These are phyloP conservation scores for Anagrus nilaparvatae DNA, from an alignment of 1,140 invertebrate species.

Conservation along the genomic window DNA sequence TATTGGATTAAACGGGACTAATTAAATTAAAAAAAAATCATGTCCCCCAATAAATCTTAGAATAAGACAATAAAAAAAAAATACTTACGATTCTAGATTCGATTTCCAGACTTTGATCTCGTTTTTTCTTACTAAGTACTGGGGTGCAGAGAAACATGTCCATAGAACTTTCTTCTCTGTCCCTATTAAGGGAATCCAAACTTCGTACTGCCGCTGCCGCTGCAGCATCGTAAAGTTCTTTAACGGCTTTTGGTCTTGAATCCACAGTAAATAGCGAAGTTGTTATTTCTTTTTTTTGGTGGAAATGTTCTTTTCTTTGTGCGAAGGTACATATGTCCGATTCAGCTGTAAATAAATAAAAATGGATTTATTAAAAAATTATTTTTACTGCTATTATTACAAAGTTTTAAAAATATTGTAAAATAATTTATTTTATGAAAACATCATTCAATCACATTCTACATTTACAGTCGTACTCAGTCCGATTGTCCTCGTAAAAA, in stretches of 20 bases:
- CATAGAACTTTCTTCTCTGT: slow-evolving; percentile 36
- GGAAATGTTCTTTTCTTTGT: slow-evolving; percentile 61
- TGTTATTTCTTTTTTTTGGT: slow-evolving; percentile 48
- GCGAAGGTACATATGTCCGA: slow-evolving; percentile 76
- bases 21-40: not conserved
- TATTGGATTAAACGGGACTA: not conserved
- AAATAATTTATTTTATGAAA: no score
- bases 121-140: slow-evolving; percentile 58
- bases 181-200: slow-evolving; percentile 44
- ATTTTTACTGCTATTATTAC: not conserved
- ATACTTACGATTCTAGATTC: slow-evolving; percentile 75
- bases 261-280: slow-evolving; percentile 59
- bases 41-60: not conserved
- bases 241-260: slow-evolving; percentile 56
- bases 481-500: no score
- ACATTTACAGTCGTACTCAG: no score
- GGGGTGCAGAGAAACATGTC: slow-evolving; percentile 66
- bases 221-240: slow-evolving; percentile 63
- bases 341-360: slow-evolving; percentile 59
- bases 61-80: slow-evolving; percentile 3
- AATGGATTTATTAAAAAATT: slow-evolving; percentile 1
- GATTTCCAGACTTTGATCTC: slow-evolving; percentile 69
- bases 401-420: no score
- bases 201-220: slow-evolving; percentile 45
- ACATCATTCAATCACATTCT: no score